These are phyloP conservation scores for Meteorus colon DNA, from an alignment of 2,888 invertebrate species.

Conservation along the genomic window DNA sequence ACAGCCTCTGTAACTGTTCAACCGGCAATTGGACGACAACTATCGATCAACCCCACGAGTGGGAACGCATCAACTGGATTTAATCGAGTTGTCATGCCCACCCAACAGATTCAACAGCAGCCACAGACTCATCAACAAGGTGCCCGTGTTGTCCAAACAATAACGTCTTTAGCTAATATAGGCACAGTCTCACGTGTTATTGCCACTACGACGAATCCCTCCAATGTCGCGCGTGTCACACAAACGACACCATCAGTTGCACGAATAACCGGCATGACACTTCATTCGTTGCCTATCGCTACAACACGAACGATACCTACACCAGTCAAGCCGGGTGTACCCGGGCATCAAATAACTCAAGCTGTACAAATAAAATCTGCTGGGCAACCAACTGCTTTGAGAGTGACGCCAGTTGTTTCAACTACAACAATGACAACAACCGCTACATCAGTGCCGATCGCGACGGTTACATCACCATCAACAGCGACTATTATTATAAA, in stretches of 20 bases:
- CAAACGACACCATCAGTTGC: constrained; percentile 67
- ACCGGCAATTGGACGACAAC: constrained; percentile 64
- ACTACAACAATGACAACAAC: constrained; percentile 46
- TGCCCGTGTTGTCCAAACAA: constrained; percentile 68
- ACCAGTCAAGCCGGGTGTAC: constrained; percentile 63
- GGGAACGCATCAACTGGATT: constrained; percentile 62
- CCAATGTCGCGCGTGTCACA: constrained; percentile 61
- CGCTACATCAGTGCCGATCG: constrained; percentile 22
- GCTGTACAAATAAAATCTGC: constrained; percentile 66
- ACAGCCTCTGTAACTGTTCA: constrained; percentile 66
- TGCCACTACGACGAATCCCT: constrained; percentile 65
- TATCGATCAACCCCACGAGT: constrained; percentile 65
- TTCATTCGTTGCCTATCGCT: constrained; percentile 67
- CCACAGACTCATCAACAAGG: constrained; percentile 53
- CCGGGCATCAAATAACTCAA: constrained; percentile 61
- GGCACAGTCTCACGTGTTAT: constrained; percentile 67
- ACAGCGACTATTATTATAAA: constrained; percentile 46
- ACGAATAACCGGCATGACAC: constrained; percentile 68
- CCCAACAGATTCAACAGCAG: constrained; percentile 66
- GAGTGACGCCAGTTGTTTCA: constrained; percentile 41
- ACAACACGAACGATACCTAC: constrained; percentile 63
- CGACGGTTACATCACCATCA: constrained; percentile 38
- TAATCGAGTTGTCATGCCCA: constrained; percentile 69
- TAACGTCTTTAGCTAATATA: constrained; percentile 66
- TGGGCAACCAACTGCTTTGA: constrained; percentile 47